Conservation (phyloP, 2,888 invertebrate genomes). For the Lypha dubia region DNA sequence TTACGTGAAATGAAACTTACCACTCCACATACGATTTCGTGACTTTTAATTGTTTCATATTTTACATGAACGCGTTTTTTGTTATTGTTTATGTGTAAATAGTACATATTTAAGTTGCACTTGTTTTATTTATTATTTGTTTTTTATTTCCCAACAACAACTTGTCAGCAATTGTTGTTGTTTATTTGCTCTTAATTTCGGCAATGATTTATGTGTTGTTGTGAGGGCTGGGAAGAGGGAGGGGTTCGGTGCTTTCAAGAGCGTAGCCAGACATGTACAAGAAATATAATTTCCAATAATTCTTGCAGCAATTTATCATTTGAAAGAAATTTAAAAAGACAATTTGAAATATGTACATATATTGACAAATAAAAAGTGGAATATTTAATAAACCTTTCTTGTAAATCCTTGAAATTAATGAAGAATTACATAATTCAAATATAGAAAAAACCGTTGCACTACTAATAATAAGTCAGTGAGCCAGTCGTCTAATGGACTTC, state of each 20-base stretch:
- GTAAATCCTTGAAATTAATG: too few relatives aligned
- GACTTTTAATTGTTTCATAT: background rate
- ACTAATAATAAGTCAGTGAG: too few relatives aligned
- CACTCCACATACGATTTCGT: background rate
- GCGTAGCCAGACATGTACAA: conserved; percentile 1
- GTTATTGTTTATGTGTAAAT: conserved; percentile 24
- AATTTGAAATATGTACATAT: too few relatives aligned
- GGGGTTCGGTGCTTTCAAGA: background rate
- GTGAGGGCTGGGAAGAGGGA: background rate
- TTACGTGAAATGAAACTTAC: background rate
- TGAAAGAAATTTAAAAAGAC: too few relatives aligned
- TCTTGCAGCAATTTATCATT: background rate
- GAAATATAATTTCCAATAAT: conserved; percentile 1
- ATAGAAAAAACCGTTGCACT: too few relatives aligned
- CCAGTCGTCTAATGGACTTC: too few relatives aligned
- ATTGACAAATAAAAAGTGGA: too few relatives aligned
- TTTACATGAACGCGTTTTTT: conserved; percentile 25
- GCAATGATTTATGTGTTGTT: background rate
- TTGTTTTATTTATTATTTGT: background rate
- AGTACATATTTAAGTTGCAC: background rate
- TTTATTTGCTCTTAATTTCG: conserved; percentile 2
- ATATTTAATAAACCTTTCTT: too few relatives aligned
- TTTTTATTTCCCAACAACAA: conserved; percentile 7
- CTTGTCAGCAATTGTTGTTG: conserved; percentile 39
- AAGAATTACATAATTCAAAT: too few relatives aligned